phyloP scores from a whole-genome alignment of 2,113 vertebrate genomes.

The Bolborhynchus lineola region DNA sequence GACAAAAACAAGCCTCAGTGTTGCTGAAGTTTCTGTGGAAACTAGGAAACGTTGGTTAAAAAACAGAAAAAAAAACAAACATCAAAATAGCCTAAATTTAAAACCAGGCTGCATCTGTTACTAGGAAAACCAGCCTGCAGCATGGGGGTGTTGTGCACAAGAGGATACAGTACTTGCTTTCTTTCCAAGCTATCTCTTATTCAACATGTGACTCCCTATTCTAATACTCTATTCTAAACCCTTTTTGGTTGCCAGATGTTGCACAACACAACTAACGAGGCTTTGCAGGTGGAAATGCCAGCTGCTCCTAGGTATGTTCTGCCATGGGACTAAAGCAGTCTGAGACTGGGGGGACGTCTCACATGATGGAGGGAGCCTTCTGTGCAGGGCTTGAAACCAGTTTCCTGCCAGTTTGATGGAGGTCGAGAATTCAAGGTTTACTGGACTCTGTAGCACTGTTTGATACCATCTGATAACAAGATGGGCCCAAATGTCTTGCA shows the following conservation, averaged over 20 bases:
- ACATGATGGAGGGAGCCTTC: not conserved
- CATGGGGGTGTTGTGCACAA: not conserved
- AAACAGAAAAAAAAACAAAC: not conserved
- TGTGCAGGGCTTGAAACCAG: not conserved
- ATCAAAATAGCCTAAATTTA: not conserved
- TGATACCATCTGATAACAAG: not conserved
- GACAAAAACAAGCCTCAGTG: not conserved
- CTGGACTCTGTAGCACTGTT: not conserved
- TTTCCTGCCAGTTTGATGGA: not conserved
- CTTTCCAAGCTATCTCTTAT: not conserved
- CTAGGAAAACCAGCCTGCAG: not conserved
- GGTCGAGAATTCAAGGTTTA: not conserved
- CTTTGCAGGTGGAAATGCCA: not conserved
- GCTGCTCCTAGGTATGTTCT: not conserved
- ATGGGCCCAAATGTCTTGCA: not conserved
- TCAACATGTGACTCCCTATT: not conserved
- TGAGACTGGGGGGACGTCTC: not conserved
- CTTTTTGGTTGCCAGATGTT: conserved; percentile 2
- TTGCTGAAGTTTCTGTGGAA: not conserved
- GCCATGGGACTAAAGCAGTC: not conserved
- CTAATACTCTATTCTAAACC: not conserved
- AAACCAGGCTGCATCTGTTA: not conserved
- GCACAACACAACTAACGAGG: not conserved
- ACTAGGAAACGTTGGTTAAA: not conserved
- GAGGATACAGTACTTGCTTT: not conserved